These are phyloP conservation scores for Sebastes nivosus DNA, from an alignment of 2,797 vertebrate genomes.

Conservation along the genomic window DNA sequence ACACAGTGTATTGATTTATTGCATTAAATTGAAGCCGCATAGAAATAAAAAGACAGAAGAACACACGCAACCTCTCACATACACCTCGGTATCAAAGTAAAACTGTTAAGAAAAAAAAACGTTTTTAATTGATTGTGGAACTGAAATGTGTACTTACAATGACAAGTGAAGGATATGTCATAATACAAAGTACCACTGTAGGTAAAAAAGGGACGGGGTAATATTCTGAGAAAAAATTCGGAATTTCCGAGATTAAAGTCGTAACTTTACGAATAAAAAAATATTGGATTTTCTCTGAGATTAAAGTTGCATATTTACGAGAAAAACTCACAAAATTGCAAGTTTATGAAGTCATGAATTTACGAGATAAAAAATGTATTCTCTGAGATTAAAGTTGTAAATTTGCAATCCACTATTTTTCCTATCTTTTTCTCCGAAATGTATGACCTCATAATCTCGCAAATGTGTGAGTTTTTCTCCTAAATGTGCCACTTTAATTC, in stretches of 20 bases:
- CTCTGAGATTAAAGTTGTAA: too few relatives aligned
- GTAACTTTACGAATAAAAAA: neutral
- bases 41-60: neutral
- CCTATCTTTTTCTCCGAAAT: neutral
- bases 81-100: neutral
- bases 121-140: neutral
- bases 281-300: neutral
- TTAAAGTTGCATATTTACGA: neutral
- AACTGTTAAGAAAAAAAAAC: neutral
- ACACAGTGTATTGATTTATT: conserved; percentile 45
- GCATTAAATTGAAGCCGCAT: conserved; percentile 9
- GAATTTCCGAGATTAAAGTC: neutral
- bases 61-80: neutral
- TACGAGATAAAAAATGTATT: too few relatives aligned
- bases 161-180: too few relatives aligned
- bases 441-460: neutral
- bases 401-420: too few relatives aligned
- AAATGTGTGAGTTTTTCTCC: neutral
- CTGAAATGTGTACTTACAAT: neutral
- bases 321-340: too few relatives aligned
- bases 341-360: too few relatives aligned
- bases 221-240: too few relatives aligned
- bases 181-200: too few relatives aligned
- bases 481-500: neutral
- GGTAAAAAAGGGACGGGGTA: too few relatives aligned